phyloP scores from a whole-genome alignment of 2,113 vertebrate species.

The cattle (Bos taurus) region DNA sequence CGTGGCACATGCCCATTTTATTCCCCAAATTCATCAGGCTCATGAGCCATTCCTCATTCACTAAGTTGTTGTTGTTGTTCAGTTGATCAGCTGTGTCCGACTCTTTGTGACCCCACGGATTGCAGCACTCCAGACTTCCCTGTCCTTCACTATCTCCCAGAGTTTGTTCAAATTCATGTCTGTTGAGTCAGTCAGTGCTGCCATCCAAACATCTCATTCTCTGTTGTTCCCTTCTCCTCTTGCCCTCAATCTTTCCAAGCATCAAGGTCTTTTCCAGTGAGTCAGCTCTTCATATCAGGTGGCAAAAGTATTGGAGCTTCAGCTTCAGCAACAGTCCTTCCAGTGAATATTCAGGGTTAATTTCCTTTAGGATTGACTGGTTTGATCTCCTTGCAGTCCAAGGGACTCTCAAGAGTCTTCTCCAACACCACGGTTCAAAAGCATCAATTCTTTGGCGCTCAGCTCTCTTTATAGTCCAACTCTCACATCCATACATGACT shows the following conservation, averaged over 20 bases:
- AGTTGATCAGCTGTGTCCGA: fast-evolving
- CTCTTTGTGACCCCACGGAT: not conserved
- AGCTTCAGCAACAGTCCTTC: not conserved
- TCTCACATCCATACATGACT: not conserved
- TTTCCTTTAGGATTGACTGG: not conserved
- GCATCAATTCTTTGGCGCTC: not conserved
- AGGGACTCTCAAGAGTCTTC: not conserved
- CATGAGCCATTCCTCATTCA: not conserved
- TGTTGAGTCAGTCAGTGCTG: not conserved
- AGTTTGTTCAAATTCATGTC: not conserved
- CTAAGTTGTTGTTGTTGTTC: not conserved
- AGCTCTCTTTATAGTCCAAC: not conserved
- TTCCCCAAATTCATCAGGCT: not conserved
- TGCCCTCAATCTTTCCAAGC: not conserved
- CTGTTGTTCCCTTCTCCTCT: not conserved
- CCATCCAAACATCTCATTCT: not conserved
- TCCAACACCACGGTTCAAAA: not conserved
- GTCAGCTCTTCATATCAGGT: not conserved
- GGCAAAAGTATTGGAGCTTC: not conserved
- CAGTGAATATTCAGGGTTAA: not conserved
- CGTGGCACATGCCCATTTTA: not conserved
- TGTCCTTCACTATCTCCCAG: not conserved
- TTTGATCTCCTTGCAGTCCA: not conserved
- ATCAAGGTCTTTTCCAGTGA: not conserved
- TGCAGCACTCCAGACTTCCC: not conserved